phyloP scores from a whole-genome alignment of 2,888 invertebrate species.

The Ferdinandea cuprea region DNA sequence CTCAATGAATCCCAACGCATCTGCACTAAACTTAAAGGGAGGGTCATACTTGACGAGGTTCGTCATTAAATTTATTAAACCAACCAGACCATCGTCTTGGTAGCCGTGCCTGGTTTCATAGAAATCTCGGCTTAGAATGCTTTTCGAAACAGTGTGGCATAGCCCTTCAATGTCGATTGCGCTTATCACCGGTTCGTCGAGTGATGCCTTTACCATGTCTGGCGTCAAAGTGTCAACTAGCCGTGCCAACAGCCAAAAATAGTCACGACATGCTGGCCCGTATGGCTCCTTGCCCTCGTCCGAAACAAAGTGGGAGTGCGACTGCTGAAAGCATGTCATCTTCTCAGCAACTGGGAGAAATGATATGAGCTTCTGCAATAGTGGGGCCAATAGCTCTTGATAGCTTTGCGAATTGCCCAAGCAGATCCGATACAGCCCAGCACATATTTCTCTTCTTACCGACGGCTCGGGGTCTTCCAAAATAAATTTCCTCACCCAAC shows the following conservation, averaged over 20 bases:
- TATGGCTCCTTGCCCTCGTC: constrained; percentile 93
- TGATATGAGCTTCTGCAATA: constrained; percentile 91
- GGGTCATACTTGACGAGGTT: constrained; percentile 95
- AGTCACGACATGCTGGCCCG: constrained; percentile 96
- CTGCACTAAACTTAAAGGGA: constrained; percentile 91
- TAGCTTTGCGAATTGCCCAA: constrained; percentile 86
- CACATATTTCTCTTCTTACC: constrained; percentile 95
- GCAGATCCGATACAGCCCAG: constrained; percentile 94
- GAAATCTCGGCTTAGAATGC: constrained; percentile 90
- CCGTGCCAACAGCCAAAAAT: constrained; percentile 95
- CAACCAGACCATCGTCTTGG: constrained; percentile 96
- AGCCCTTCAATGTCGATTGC: constrained; percentile 89
- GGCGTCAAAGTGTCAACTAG: constrained; percentile 93
- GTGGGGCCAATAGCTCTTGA: constrained; percentile 88
- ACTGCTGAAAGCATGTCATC: constrained; percentile 86
- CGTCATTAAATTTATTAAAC: constrained; percentile 92
- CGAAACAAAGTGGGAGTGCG: constrained; percentile 78
- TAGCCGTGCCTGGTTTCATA: constrained; percentile 92
- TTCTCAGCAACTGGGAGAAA: constrained; percentile 93
- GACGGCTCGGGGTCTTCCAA: constrained; percentile 96
- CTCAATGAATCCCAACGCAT: constrained; percentile 85
- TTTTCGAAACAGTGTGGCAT: constrained; percentile 88
- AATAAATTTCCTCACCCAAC: constrained; percentile 93
- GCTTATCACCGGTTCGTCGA: constrained; percentile 84
- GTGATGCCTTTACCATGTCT: constrained; percentile 88